Evolutionary conservation across 1,140 invertebrate genomes (phyloP).

Genomic region (Sitobion miscanthi): DNA sequence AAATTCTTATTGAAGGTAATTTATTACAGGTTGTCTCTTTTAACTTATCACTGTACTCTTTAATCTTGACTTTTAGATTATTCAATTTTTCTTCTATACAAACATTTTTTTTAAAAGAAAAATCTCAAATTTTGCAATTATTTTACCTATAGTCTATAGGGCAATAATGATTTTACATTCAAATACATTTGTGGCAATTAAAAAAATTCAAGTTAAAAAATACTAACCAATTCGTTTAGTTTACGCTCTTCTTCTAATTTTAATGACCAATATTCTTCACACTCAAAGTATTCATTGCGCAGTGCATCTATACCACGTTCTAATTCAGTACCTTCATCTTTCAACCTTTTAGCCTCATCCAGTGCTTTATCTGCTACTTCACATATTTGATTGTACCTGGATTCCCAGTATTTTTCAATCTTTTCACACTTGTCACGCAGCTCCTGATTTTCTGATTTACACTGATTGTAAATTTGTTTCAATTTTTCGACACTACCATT

Average conservation of each 20-base stretch:
- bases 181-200: too few species aligned
- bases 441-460: constrained; percentile 24
- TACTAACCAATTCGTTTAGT: constrained; percentile 69
- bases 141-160: neutral
- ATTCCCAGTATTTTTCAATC: constrained; percentile 28
- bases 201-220: neutral
- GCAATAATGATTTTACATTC: neutral
- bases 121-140: neutral
- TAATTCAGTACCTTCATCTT: constrained; percentile 70
- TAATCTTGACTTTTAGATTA: constrained; percentile 75
- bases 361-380: constrained; percentile 50
- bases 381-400: constrained; percentile 15
- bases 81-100: constrained; percentile 72
- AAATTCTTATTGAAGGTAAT: constrained; percentile 70
- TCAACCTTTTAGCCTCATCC: constrained; percentile 62
- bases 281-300: constrained; percentile 78
- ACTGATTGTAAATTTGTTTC: constrained; percentile 20
- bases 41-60: constrained; percentile 81
- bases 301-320: constrained; percentile 76
- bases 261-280: constrained; percentile 82
- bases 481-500: constrained; percentile 37
- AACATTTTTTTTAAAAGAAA: neutral
- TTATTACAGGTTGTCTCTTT: constrained; percentile 64
- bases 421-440: neutral
- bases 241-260: constrained; percentile 81